phyloP scores from a whole-genome alignment of 2,888 invertebrate genomes.

The Carterocephalus palaemon region DNA sequence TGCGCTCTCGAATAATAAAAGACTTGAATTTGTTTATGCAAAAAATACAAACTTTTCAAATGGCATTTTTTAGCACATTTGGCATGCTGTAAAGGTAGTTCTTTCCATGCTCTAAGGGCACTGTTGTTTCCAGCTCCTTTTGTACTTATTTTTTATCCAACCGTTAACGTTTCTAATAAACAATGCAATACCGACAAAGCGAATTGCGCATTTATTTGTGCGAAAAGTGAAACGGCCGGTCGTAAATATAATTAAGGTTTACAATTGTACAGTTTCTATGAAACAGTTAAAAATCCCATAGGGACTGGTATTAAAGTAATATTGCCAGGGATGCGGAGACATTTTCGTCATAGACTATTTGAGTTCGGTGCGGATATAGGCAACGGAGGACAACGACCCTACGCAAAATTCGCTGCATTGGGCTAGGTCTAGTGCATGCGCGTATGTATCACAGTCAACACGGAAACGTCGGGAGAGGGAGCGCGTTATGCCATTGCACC shows the following conservation, averaged over 20 bases:
- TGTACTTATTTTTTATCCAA: slow-evolving; percentile 38
- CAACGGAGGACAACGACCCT: slow-evolving; percentile 71
- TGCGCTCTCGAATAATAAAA: slow-evolving; percentile 30
- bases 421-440: slow-evolving; percentile 77
- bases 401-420: slow-evolving; percentile 80
- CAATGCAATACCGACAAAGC: slow-evolving; percentile 45
- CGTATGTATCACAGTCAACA: slow-evolving; percentile 69
- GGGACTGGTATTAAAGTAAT: neutral
- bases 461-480: slow-evolving; percentile 66
- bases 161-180: slow-evolving; percentile 39
- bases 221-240: slow-evolving; percentile 47
- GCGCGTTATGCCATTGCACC: slow-evolving; percentile 51
- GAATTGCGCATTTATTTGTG: slow-evolving; percentile 47
- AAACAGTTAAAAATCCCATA: neutral
- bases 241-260: slow-evolving; percentile 18
- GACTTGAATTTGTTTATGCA: slow-evolving; percentile 42
- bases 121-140: slow-evolving; percentile 44
- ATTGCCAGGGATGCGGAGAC: slow-evolving; percentile 48
- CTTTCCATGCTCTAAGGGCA: slow-evolving; percentile 47
- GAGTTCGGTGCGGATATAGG: slow-evolving; percentile 37
- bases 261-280: neutral
- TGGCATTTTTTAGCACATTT: slow-evolving; percentile 54
- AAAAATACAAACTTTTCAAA: slow-evolving; percentile 67
- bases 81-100: slow-evolving; percentile 27
- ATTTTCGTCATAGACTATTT: slow-evolving; percentile 28